phyloP scores from a whole-genome alignment of 2,113 vertebrate species.

The Nothocercus julius region DNA sequence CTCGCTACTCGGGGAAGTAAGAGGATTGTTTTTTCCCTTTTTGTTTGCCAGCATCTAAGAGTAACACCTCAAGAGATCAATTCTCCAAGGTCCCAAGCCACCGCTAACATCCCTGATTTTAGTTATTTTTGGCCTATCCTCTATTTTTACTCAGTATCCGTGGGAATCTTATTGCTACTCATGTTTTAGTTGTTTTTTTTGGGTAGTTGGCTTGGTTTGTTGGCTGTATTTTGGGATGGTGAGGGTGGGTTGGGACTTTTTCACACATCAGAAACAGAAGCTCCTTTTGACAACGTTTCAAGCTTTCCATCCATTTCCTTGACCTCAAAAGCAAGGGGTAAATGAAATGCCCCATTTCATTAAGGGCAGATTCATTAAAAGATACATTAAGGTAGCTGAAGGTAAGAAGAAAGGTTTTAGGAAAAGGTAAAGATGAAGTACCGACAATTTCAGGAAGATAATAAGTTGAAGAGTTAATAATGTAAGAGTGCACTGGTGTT shows the following conservation, averaged over 20 bases:
- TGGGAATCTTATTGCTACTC: background rate
- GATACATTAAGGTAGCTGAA: background rate
- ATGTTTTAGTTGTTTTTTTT: background rate
- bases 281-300: background rate
- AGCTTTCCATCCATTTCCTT: background rate
- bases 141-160: background rate
- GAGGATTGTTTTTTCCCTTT: background rate
- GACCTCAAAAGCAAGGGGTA: background rate
- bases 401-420: background rate
- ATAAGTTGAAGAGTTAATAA: background rate
- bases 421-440: background rate
- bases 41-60: background rate
- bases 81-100: background rate
- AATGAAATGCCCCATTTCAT: background rate
- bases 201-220: background rate
- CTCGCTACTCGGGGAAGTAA: background rate
- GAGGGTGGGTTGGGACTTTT: background rate
- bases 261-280: background rate
- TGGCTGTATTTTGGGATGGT: background rate
- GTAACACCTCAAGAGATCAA: background rate
- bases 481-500: background rate
- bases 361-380: too few species aligned
- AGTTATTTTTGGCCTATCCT: background rate
- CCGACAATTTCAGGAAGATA: background rate
- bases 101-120: background rate